phyloP scores from a whole-genome alignment of 2,113 vertebrate genomes.

The Microtus montanus region DNA sequence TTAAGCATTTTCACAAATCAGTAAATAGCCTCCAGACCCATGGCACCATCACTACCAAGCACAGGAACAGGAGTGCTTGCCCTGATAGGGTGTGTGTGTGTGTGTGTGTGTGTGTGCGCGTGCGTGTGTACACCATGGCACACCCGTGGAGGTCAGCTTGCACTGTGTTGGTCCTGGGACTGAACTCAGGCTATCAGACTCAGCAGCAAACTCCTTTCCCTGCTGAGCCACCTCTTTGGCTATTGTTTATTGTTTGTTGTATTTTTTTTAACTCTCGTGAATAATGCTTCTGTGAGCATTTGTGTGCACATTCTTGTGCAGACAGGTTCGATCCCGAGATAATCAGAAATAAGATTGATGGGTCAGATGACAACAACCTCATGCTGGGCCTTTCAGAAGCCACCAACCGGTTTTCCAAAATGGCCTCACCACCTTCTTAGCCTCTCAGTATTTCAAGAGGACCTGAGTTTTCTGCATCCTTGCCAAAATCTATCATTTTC shows the following conservation, averaged over 20 bases:
- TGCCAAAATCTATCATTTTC: not conserved
- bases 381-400: not conserved
- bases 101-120: not conserved
- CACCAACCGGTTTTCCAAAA: not conserved
- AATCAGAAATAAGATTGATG: not conserved
- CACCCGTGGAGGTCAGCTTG: not conserved
- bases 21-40: not conserved
- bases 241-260: not conserved
- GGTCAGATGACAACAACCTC: no score
- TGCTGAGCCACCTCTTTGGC: not conserved
- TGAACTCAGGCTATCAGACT: not conserved
- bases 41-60: not conserved
- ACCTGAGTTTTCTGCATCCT: not conserved
- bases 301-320: not conserved
- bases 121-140: not conserved
- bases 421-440: no score
- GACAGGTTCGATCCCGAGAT: not conserved
- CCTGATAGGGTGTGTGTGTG: not conserved
- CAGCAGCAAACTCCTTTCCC: not conserved
- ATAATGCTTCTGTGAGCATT: not conserved
- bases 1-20: not conserved
- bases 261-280: not conserved
- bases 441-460: no score
- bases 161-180: not conserved
- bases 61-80: not conserved